Evolutionary conservation across 2,888 invertebrate species (phyloP), one percentile per base, ranked within the genome.

Genomic region (Temnothorax rugatulus): DNA sequence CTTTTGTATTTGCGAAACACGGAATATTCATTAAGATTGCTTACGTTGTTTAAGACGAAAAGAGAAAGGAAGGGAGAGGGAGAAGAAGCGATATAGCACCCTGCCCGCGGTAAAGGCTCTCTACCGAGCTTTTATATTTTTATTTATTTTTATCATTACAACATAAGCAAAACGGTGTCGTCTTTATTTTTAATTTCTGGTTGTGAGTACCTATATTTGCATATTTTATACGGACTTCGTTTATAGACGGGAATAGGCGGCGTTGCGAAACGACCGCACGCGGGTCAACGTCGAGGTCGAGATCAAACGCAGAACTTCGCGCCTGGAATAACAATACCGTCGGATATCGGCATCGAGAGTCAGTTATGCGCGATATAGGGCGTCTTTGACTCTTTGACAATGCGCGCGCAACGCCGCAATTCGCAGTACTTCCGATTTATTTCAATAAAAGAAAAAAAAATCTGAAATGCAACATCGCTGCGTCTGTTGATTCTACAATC

Each of bases 401-500:
- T 4, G 29, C 29, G 29, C 29, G 4, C 52, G 77, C 81, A 59
- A 73, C 25, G 66, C 63, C 79, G 82, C 81, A 50, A 61, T 77
- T 86, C 77, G 79, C 83, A 84, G 85, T 90, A 44, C 82, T 85
- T 82, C 52, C 54, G 81, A 85, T 83, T 87, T 85, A 84, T 86
- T 86, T 85, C 82, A 90, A 90, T 87, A 89, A 90, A 89, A 76
- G 61, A 89, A 83, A 87, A 88, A 75, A 75, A 87, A 90, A 81
- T 63, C 86, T 89, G 69, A 69, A 87, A 57, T 89, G 73, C 34
- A 68, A 88, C 21, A 29, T 4, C 4, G 5, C 18, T 15, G 18
- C 41, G 50, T 73, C 21, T 88, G n/a, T 41, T 86, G 38, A 68
- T 52, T 66, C 34, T 21, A 25, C 5, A 8, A 34, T 21, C 79